These are phyloP conservation scores for Catagonus wagneri DNA, from an alignment of 2,113 vertebrate species.

Conservation along the genomic window DNA sequence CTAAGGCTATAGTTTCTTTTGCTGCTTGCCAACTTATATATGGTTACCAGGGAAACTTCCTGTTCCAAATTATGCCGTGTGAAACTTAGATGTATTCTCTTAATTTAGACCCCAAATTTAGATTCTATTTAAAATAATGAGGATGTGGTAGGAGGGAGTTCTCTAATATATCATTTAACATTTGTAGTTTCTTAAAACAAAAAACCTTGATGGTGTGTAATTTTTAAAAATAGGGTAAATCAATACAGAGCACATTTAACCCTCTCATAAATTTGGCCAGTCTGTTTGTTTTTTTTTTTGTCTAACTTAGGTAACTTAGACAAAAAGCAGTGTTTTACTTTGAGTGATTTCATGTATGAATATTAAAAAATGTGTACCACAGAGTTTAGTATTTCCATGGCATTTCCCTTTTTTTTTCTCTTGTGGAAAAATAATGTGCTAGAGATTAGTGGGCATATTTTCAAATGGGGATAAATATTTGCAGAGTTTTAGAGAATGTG, in stretches of 20 bases:
- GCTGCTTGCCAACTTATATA: conserved; percentile 56
- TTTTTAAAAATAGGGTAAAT: conserved; percentile 57
- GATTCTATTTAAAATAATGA: conserved; percentile 67
- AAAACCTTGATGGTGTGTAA: conserved; percentile 39
- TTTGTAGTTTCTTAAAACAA: conserved; percentile 67
- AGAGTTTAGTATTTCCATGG: background rate
- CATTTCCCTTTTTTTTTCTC: conserved; percentile 51
- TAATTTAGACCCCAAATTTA: conserved; percentile 68
- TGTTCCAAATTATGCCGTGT: conserved; percentile 70
- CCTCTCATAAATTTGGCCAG: conserved; percentile 26
- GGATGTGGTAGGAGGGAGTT: conserved; percentile 39
- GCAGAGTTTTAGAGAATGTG: conserved; percentile 21
- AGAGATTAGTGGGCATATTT: conserved; percentile 47
- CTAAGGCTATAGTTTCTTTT: background rate
- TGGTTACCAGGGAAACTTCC: conserved; percentile 75
- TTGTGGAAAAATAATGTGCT: conserved; percentile 31
- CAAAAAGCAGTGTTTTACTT: conserved; percentile 61
- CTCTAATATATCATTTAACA: conserved; percentile 58
- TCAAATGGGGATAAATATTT: conserved; percentile 53
- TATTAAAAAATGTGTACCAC: conserved; percentile 43
- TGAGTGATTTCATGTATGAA: conserved; percentile 52
- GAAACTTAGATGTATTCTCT: conserved; percentile 66
- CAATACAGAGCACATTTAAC: conserved; percentile 3
- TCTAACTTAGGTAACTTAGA: conserved; percentile 59
- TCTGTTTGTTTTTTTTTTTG: conserved; percentile 25